Percentiles rank a stretch among this genome's conserved stretches.
phyloP scores from a whole-genome alignment of 2,888 invertebrate genomes.

The Syrista parreyssii region DNA sequence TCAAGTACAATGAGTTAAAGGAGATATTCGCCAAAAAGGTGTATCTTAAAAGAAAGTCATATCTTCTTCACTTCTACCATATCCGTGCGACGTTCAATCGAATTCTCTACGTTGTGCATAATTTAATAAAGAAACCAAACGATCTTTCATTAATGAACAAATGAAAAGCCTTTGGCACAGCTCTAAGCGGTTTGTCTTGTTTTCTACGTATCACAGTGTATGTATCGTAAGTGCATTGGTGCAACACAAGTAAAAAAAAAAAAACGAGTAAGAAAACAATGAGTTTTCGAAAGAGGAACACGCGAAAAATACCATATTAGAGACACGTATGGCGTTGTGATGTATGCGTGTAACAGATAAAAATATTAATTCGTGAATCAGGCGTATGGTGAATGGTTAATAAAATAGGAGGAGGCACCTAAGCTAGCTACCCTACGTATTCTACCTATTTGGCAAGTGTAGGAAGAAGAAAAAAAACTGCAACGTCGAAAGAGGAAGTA shows the following conservation, averaged over 20 bases:
- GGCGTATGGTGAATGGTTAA: background rate
- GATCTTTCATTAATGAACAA: background rate
- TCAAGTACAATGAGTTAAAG: background rate
- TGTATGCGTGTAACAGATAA: background rate
- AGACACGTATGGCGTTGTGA: background rate
- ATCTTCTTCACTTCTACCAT: background rate
- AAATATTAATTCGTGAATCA: slow-evolving; percentile 13
- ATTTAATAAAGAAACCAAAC: background rate
- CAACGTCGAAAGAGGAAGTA: background rate
- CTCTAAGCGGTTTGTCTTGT: slow-evolving; percentile 3
- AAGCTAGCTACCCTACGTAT: slow-evolving; percentile 34
- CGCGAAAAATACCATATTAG: background rate
- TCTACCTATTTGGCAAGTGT: slow-evolving; percentile 52
- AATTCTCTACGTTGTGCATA: background rate
- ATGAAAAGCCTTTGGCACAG: slow-evolving; percentile 3
- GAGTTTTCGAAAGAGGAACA: background rate
- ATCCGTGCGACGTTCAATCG: background rate
- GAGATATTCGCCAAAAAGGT: too few species aligned
- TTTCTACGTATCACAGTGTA: slow-evolving; percentile 36
- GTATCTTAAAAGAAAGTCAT: too few species aligned
- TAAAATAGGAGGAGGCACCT: slow-evolving; percentile 23
- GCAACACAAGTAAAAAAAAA: slow-evolving; percentile 17
- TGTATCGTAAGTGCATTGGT: slow-evolving; percentile 30
- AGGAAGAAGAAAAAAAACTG: slow-evolving; percentile 30
- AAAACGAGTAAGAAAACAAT: background rate